A percentile compares a stretch with the other conserved stretches of the same genome.
Conservation (phyloP, 1,140 invertebrate species). For the Dufourea novaeangliae region DNA sequence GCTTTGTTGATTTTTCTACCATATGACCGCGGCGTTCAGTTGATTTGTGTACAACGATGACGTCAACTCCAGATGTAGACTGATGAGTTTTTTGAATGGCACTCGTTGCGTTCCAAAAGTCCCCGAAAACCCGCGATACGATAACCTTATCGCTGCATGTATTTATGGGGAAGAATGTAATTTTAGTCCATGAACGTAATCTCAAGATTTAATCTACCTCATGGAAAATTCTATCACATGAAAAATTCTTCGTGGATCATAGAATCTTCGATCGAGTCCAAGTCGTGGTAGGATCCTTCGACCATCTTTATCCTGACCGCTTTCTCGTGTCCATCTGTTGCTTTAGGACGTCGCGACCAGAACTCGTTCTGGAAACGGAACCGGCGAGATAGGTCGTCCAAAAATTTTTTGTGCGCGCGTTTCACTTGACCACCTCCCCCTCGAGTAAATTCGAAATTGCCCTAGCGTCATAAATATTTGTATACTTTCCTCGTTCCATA, state of each 20-base stretch:
- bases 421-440: background rate
- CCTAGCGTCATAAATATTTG: background rate
- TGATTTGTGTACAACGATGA: constrained; percentile 38
- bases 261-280: constrained; percentile 48
- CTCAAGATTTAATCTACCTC: background rate
- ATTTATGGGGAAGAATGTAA: background rate
- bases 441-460: background rate
- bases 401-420: background rate
- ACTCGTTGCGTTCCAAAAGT: constrained; percentile 1
- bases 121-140: background rate
- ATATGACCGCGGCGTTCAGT: background rate
- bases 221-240: background rate
- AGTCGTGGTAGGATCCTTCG: constrained; percentile 41
- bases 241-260: constrained; percentile 40
- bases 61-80: constrained; percentile 30
- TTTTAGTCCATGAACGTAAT: background rate
- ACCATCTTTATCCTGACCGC: constrained; percentile 37
- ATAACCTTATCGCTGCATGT: background rate
- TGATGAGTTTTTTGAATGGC: constrained; percentile 31
- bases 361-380: constrained; percentile 62
- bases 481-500: background rate
- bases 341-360: constrained; percentile 28
- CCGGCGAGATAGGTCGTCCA: constrained; percentile 28
- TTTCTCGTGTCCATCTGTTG: constrained; percentile 47
- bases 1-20: constrained; percentile 9